phyloP scores from a whole-genome alignment of 2,113 vertebrate genomes.

The Aspiorhynchus laticeps region DNA sequence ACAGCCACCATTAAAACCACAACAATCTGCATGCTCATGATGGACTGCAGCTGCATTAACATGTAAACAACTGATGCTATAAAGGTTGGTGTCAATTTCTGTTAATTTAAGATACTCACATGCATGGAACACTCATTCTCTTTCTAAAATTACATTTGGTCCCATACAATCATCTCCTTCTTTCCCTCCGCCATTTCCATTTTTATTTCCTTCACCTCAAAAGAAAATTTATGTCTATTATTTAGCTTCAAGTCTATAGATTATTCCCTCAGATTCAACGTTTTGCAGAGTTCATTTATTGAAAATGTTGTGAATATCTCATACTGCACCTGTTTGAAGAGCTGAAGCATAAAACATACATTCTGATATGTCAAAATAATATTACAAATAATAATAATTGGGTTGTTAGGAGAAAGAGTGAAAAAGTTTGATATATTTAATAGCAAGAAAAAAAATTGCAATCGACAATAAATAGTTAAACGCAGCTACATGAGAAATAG shows the following conservation, averaged over 20 bases:
- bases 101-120: not conserved
- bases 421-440: not conserved
- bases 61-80: not conserved
- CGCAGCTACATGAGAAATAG: too few species aligned
- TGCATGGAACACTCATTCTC: not conserved
- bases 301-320: not conserved
- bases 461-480: not conserved
- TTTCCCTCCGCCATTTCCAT: not conserved
- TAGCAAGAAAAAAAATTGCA: not conserved
- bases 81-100: not conserved
- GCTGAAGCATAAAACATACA: not conserved
- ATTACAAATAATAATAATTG: not conserved
- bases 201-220: not conserved
- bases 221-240: not conserved
- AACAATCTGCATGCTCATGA: not conserved
- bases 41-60: not conserved
- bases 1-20: not conserved
- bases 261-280: not conserved
- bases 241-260: not conserved
- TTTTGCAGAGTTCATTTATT: not conserved
- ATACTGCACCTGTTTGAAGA: not conserved
- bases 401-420: not conserved
- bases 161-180: not conserved
- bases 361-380: not conserved
- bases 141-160: not conserved